Evolutionary conservation across 2,888 invertebrate genomes (phyloP).

Genomic region (Aphodius granarius): DNA sequence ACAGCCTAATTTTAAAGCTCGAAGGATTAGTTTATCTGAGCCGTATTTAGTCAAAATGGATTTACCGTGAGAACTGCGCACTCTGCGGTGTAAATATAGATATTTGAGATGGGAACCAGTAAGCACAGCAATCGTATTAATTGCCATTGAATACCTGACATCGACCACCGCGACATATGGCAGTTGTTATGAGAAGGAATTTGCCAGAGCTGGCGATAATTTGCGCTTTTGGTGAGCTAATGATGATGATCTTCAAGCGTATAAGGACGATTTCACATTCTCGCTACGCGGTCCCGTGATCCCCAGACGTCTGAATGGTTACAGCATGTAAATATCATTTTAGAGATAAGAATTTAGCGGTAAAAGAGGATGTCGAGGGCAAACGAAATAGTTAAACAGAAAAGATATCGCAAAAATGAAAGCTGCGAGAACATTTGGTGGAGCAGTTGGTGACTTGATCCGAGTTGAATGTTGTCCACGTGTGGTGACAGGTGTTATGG

Average conservation of each 20-base stretch:
- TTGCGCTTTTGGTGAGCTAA: not conserved
- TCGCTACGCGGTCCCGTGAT: not conserved
- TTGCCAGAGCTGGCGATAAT: not conserved
- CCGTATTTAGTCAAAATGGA: not conserved
- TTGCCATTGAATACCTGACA: not conserved
- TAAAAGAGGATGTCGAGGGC: too few species aligned
- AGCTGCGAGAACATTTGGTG: not conserved
- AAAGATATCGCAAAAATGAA: too few species aligned
- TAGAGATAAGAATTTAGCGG: too few species aligned
- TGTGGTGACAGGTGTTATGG: slow-evolving; percentile 3
- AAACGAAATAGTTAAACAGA: too few species aligned
- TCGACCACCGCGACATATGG: not conserved
- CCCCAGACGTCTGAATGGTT: not conserved
- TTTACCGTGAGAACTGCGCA: not conserved
- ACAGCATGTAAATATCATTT: not conserved
- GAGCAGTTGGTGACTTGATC: not conserved
- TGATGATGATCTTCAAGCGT: not conserved
- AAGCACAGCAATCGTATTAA: not conserved
- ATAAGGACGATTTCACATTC: not conserved
- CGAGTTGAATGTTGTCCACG: not conserved
- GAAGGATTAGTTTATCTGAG: not conserved
- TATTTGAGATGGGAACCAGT: not conserved
- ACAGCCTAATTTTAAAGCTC: not conserved
- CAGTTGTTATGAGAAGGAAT: not conserved
- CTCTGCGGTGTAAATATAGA: not conserved